A percentile compares a stretch with the other conserved stretches of the same genome.
phyloP scores from a whole-genome alignment of 2,113 vertebrate species.

The Bujurquina vittata region DNA sequence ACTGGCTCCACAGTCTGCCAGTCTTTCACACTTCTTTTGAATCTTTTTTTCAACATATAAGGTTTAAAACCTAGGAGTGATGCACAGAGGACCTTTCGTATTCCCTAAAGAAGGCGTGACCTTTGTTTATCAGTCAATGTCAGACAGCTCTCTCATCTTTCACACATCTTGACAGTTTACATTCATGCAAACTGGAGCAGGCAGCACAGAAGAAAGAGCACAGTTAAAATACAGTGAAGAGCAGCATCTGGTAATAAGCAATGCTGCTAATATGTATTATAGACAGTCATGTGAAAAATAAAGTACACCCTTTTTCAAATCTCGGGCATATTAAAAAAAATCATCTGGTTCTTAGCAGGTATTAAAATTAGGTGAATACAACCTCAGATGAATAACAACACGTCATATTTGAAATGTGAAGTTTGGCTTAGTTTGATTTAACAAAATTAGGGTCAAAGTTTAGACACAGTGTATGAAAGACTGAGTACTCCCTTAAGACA shows the following conservation, averaged over 20 bases:
- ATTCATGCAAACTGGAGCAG: background rate
- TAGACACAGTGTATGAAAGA: background rate
- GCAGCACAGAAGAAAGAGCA: background rate
- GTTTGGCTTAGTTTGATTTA: too few species aligned
- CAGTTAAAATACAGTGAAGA: background rate
- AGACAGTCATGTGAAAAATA: accelerated
- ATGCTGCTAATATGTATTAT: background rate
- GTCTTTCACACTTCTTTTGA: background rate
- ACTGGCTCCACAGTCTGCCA: background rate
- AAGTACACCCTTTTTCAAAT: background rate
- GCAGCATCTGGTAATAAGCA: background rate
- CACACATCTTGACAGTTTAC: background rate
- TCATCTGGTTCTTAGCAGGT: accelerated
- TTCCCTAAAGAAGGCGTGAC: too few species aligned
- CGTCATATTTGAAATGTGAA: background rate
- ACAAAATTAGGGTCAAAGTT: background rate
- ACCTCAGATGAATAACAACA: background rate
- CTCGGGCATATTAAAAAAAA: too few species aligned
- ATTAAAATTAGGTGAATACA: background rate
- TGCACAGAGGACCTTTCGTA: too few species aligned
- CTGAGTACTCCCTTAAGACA: background rate
- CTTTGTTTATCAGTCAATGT: background rate
- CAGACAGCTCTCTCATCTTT: background rate
- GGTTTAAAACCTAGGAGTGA: background rate
- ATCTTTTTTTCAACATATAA: background rate